phyloP scores from a whole-genome alignment of 2,113 vertebrate genomes.

The Aythya baeri region DNA sequence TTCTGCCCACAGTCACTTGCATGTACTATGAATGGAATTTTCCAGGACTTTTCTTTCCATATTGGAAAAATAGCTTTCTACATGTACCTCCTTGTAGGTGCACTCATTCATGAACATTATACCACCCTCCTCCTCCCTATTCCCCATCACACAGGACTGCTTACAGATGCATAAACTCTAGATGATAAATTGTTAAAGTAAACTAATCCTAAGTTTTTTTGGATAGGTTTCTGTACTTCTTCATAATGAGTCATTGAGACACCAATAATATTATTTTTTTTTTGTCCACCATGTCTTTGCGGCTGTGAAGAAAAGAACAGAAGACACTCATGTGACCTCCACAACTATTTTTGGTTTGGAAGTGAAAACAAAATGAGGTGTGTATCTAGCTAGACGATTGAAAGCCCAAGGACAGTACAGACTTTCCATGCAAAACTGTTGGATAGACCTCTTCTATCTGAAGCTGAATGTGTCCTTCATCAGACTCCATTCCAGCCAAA shows the following conservation, averaged over 20 bases:
- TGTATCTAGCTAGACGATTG: neutral
- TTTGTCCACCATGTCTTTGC: neutral
- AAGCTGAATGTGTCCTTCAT: neutral
- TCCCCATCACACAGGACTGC: neutral
- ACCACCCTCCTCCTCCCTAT: rapidly evolving
- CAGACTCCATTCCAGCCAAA: slow-evolving; percentile 16
- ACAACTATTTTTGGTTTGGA: slow-evolving; percentile 15
- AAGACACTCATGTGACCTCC: neutral
- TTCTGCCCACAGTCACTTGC: neutral
- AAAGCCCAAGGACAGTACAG: neutral
- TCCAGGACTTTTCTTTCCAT: neutral
- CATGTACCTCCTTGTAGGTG: neutral
- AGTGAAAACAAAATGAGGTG: neutral
- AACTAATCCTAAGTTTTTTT: neutral
- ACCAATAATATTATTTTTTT: neutral
- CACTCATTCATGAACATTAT: neutral
- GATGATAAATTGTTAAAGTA: neutral
- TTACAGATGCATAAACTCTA: rapidly evolving
- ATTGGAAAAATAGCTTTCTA: neutral
- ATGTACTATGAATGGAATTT: neutral
- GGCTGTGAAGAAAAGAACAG: neutral
- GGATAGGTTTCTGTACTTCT: neutral
- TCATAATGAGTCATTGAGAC: neutral
- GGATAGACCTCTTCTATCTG: neutral
- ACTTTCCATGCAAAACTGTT: neutral